Conservation (phyloP, 2,888 invertebrate genomes). For the Dicyrtomina minuta region DNA sequence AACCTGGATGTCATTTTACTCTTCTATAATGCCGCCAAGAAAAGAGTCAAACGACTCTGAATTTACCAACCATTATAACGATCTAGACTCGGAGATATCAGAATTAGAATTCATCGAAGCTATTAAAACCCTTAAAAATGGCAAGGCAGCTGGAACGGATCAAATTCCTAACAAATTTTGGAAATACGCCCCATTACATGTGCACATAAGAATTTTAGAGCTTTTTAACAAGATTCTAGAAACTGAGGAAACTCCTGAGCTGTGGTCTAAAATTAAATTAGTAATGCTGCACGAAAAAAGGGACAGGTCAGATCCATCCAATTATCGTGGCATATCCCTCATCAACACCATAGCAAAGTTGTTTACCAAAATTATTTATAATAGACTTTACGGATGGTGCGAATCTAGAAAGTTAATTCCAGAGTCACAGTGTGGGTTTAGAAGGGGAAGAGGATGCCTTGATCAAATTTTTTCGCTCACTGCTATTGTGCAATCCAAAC, state of each 20-base stretch:
- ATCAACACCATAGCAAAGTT: not conserved
- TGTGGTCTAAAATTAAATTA: not conserved
- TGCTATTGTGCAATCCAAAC: not conserved
- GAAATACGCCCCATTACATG: not conserved
- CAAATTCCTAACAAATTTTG: not conserved
- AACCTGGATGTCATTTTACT: not conserved
- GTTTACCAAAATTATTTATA: not conserved
- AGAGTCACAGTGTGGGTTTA: slow-evolving; percentile 12
- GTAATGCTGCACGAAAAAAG: not conserved
- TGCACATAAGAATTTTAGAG: not conserved
- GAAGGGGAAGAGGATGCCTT: not conserved
- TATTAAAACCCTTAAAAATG: not conserved
- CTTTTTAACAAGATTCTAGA: not conserved
- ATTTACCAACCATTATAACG: not conserved
- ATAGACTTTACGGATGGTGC: not conserved
- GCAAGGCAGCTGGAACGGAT: not conserved
- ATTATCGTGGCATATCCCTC: not conserved
- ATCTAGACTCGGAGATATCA: not conserved
- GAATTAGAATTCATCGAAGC: not conserved
- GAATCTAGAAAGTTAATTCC: not conserved
- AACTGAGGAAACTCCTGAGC: not conserved
- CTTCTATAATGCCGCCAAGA: not conserved
- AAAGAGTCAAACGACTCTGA: no score
- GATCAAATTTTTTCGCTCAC: slow-evolving; percentile 27
- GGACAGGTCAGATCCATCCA: not conserved